Evolutionary conservation across 2,113 vertebrate genomes (phyloP).

Genomic region (Trematomus loennbergii): DNA sequence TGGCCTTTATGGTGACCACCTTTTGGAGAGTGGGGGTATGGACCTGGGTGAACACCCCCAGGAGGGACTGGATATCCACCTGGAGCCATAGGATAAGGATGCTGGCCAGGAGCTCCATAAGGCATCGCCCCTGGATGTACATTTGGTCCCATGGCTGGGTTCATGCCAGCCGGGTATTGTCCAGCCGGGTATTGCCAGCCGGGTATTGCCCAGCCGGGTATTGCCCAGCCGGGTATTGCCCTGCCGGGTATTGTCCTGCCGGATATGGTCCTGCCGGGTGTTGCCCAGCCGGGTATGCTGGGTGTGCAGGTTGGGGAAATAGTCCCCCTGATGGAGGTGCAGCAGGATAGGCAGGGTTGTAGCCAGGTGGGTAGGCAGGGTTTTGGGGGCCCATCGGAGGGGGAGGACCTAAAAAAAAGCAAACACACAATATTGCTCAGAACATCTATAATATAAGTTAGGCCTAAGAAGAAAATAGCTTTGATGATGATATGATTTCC

Average conservation of each 20-base stretch:
- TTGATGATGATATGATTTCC: not conserved
- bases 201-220: not conserved
- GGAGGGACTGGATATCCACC: conserved; percentile 74
- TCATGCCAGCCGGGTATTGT: conserved; percentile 66
- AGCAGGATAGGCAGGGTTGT: conserved; percentile 76
- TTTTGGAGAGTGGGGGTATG: conserved; percentile 76
- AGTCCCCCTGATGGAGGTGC: conserved; percentile 55
- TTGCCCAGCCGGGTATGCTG: conserved; percentile 13
- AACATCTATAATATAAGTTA: not conserved
- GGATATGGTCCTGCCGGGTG: conserved; percentile 51
- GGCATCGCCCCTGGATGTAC: conserved; percentile 61
- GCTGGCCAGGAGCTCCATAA: conserved; percentile 50
- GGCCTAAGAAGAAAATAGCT: not conserved
- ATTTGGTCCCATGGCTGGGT: conserved; percentile 70
- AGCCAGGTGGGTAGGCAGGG: conserved; percentile 74
- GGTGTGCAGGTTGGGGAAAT: conserved; percentile 72
- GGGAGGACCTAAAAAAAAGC: conserved; percentile 69
- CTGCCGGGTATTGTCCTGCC: conserved; percentile 54
- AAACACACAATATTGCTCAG: not conserved
- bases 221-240: conserved; percentile 49
- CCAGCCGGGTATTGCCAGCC: conserved; percentile 60
- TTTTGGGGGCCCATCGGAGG: conserved; percentile 58
- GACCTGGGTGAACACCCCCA: conserved; percentile 69
- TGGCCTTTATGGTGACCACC: conserved; percentile 47
- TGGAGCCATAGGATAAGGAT: conserved; percentile 64